phyloP scores from a whole-genome alignment of 2,113 vertebrate genomes.

The Hypanus sabinus region DNA sequence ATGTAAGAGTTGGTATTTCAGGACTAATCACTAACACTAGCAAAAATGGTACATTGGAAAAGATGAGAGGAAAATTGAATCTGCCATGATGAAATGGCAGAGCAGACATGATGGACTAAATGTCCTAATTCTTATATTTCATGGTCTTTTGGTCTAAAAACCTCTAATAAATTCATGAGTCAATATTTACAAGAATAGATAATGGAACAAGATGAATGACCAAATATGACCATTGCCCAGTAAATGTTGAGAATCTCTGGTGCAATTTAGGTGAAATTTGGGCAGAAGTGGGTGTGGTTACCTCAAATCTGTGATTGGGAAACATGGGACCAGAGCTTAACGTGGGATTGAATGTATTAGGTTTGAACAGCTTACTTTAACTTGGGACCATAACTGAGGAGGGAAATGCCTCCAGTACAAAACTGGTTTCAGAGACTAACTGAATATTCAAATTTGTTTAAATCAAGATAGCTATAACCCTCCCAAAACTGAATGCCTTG shows the following conservation, averaged over 20 bases:
- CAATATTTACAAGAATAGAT: too few relatives aligned
- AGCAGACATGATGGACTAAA: too few relatives aligned
- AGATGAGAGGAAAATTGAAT: too few relatives aligned
- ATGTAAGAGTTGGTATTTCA: too few relatives aligned
- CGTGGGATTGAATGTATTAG: neutral
- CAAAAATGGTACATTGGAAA: too few relatives aligned
- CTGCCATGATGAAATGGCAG: too few relatives aligned
- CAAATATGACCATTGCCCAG: neutral
- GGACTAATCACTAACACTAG: too few relatives aligned
- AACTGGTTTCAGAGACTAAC: neutral
- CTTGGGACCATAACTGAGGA: neutral
- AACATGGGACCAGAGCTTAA: neutral
- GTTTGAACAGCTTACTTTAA: neutral
- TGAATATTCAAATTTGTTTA: neutral
- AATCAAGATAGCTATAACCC: neutral
- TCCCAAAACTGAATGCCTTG: neutral
- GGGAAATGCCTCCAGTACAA: neutral
- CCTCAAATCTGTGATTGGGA: neutral
- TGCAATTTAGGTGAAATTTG: neutral
- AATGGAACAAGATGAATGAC: neutral
- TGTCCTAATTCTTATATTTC: too few relatives aligned
- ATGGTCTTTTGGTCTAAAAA: too few relatives aligned
- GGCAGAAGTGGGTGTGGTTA: neutral
- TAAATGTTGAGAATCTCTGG: neutral
- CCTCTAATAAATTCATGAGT: too few relatives aligned